A percentile compares a stretch with the other conserved stretches of the same genome.
Conservation (phyloP, 2,888 invertebrate genomes). For the Chouioia cunea region DNA sequence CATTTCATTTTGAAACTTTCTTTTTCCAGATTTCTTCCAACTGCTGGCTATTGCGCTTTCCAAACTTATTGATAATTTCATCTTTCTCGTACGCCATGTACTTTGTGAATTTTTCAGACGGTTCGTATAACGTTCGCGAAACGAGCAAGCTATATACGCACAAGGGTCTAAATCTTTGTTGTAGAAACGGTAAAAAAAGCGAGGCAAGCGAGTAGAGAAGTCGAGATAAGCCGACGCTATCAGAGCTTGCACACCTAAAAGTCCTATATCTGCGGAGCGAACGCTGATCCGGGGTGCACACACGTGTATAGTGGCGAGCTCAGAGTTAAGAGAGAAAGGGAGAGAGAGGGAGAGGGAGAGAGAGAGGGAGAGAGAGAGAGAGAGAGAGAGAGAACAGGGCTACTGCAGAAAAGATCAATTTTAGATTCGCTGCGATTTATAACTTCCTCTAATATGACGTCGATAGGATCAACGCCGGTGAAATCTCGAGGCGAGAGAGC, state of each 20-base stretch:
- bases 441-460: slow-evolving; percentile 69
- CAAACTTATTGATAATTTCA: neutral
- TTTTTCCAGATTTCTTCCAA: slow-evolving; percentile 8
- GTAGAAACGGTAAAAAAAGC: neutral
- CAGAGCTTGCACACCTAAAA: slow-evolving; percentile 49
- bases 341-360: too few relatives aligned
- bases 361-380: too few relatives aligned
- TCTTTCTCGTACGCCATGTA: neutral
- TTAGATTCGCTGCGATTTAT: slow-evolving; percentile 68
- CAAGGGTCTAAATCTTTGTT: too few relatives aligned
- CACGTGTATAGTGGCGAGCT: slow-evolving; percentile 7
- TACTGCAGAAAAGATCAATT: slow-evolving; percentile 68
- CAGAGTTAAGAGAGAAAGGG: too few relatives aligned
- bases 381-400: slow-evolving; percentile 36
- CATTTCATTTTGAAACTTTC: slow-evolving; percentile 23
- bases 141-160: neutral
- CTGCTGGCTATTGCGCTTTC: neutral
- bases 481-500: slow-evolving; percentile 36
- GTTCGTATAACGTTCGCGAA: neutral
- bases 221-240: slow-evolving; percentile 51
- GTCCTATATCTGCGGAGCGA: slow-evolving; percentile 30
- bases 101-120: neutral
- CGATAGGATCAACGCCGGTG: slow-evolving; percentile 56
- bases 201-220: slow-evolving; percentile 26
- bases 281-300: slow-evolving; percentile 29